Evolutionary conservation across 2,797 vertebrate genomes (phyloP), one percentile per base, ranked within the genome.

Genomic region (Zonotrichia albicollis): DNA sequence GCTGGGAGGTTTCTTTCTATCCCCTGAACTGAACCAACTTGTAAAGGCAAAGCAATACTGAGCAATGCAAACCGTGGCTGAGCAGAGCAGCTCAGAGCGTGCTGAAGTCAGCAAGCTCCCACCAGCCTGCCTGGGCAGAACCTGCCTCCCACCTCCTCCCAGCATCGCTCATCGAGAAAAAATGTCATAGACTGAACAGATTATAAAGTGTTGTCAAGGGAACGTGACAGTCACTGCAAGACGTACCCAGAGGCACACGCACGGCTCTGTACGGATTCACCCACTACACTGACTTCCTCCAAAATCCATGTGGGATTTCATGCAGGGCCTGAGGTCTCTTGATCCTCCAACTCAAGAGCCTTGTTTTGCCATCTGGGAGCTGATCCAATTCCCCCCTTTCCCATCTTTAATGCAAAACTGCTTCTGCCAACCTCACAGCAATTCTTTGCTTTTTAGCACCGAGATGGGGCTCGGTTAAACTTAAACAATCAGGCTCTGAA

Each of bases 141-240:
- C 77, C 87, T 92, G 75, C 90, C 77, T 96, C 95, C 89, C 83
- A 61, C 91, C 68, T 82, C 82, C 68, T 93, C 30, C 65, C 54
- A 80, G 81, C 65, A 74, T 2, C 0, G 1, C 48, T 83, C 0
- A 1, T 73, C 2, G 6, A 75, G 88, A 55, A 81, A 54, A 81
- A 87, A 87, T 43, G 80, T 54, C 90, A 68, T n/a, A 93, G 92
- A 90, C 93, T 43, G 88, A 90, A 46, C 81, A 95, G 94, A 84
- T 78, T 40, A 82, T 32, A 40, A 79, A 79, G 61, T 75, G 95
- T 93, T 93, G 95, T 86, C 95, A 93, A 94, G 95, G 93, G 91
- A 95, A 94, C 85, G 22, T 86, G 94, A 78, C 72, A 95, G 87
- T 19, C 82, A 6, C 77, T 36, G 93, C 91, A 62, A 94, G 93